These are phyloP conservation scores for Ctenochaetus hawaiiensis DNA, from an alignment of 2,797 vertebrate genomes.

Conservation along the genomic window DNA sequence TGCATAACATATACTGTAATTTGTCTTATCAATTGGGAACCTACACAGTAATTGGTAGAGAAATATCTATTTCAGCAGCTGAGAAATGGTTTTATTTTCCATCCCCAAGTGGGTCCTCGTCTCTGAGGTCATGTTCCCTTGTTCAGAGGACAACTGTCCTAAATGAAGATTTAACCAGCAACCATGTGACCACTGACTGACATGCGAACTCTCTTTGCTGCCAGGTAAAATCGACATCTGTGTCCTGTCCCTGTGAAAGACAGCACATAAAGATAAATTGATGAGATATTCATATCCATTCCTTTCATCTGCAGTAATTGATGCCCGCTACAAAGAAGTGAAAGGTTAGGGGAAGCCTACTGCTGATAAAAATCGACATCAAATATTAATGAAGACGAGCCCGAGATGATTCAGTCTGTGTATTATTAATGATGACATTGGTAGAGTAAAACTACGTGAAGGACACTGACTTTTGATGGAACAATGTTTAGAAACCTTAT, in stretches of 20 bases:
- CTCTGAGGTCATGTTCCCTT: conserved; percentile 1
- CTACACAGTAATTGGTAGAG: background rate
- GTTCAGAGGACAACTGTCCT: conserved; percentile 33
- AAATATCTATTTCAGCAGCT: background rate
- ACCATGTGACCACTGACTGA: conserved; percentile 17
- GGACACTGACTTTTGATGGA: conserved; percentile 39
- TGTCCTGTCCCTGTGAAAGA: conserved; percentile 25
- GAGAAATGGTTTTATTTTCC: background rate
- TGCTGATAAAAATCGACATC: conserved; percentile 62
- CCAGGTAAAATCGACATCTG: conserved; percentile 28
- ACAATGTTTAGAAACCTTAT: background rate
- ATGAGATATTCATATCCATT: conserved; percentile 42
- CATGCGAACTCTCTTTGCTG: conserved; percentile 10
- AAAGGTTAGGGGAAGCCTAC: conserved; percentile 68
- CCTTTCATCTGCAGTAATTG: conserved; percentile 65
- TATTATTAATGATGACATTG: conserved; percentile 71
- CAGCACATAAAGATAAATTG: conserved; percentile 44
- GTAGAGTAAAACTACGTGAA: conserved; percentile 65
- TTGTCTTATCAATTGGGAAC: background rate
- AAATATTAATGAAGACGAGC: conserved; percentile 71
- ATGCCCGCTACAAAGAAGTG: conserved; percentile 41
- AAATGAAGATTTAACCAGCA: conserved; percentile 17
- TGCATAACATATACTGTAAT: background rate
- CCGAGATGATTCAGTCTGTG: conserved; percentile 48
- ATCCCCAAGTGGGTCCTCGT: background rate